These are phyloP conservation scores for Mus spretus DNA, from an alignment of 2,797 vertebrate genomes.

Conservation along the genomic window DNA sequence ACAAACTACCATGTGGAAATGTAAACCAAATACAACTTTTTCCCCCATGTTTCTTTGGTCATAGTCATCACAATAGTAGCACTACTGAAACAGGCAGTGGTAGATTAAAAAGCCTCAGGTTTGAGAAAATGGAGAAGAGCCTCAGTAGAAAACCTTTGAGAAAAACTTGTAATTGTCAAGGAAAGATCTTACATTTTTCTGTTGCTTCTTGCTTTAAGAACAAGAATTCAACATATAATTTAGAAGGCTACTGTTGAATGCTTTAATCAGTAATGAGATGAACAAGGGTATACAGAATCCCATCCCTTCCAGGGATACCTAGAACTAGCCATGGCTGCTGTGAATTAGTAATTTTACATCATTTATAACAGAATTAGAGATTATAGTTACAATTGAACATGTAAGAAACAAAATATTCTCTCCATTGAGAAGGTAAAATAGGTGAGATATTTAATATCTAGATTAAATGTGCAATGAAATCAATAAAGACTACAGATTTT, in stretches of 20 bases:
- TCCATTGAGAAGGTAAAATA: background rate
- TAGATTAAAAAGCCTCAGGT: background rate
- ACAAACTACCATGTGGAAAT: background rate
- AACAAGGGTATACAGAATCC: background rate
- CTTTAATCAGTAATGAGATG: background rate
- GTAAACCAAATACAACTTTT: background rate
- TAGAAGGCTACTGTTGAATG: background rate
- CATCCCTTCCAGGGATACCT: background rate
- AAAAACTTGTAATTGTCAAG: background rate
- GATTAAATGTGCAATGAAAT: background rate
- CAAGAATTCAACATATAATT: background rate
- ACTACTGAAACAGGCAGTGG: background rate
- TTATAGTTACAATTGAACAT: background rate
- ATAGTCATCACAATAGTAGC: no score
- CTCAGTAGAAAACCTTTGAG: background rate
- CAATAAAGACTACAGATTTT: background rate
- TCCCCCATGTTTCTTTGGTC: background rate
- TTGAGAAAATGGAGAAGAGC: background rate
- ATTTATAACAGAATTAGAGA: background rate
- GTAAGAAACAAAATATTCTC: background rate
- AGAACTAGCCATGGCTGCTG: background rate
- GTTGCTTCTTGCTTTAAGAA: background rate
- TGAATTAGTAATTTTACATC: background rate
- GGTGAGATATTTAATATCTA: background rate
- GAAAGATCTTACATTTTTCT: background rate